phyloP scores from a whole-genome alignment of 2,113 vertebrate genomes.

The Muntiacus muntjak region DNA sequence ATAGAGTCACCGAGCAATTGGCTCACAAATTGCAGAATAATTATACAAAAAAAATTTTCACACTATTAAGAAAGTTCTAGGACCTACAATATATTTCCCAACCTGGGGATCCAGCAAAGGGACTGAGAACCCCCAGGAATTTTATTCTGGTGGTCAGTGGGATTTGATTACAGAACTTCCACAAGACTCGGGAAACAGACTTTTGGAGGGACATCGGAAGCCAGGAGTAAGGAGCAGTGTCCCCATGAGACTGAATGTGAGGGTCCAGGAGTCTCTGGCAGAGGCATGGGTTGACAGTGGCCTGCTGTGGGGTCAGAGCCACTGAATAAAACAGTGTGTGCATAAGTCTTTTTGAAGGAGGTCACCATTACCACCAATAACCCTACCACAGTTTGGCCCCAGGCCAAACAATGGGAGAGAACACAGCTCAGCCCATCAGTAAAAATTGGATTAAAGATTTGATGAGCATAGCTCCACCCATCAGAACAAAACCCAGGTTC shows the following conservation, averaged over 20 bases:
- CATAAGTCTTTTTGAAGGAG: neutral
- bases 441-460: neutral
- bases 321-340: neutral
- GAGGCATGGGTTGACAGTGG: neutral
- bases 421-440: neutral
- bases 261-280: neutral
- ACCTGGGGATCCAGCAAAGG: neutral
- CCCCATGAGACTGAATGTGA: neutral
- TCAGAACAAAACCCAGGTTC: neutral
- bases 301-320: rapidly evolving
- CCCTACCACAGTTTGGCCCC: neutral
- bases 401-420: neutral
- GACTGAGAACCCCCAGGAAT: neutral
- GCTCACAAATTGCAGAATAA: neutral
- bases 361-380: neutral
- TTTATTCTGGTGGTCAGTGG: neutral
- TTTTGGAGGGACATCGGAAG: no score
- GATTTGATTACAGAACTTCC: no score
- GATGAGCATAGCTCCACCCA: neutral
- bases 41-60: neutral
- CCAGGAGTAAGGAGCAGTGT: neutral
- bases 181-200: no score
- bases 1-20: neutral
- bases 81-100: neutral
- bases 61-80: neutral